Conservation (phyloP, 1,140 invertebrate genomes). For the Cydia strobilella region DNA sequence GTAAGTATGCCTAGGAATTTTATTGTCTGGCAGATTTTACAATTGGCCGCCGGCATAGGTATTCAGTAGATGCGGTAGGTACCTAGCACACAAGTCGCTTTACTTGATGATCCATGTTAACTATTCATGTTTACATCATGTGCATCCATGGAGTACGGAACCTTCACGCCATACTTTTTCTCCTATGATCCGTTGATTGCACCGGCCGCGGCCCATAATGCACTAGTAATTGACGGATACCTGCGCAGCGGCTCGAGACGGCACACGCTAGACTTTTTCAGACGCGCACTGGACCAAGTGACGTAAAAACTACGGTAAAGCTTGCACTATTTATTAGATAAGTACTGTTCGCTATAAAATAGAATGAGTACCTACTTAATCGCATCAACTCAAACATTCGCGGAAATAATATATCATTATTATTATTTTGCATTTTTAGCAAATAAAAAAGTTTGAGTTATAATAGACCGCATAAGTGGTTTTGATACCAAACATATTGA, state of each 20-base stretch:
- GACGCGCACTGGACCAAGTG: conserved; percentile 17
- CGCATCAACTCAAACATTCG: background rate
- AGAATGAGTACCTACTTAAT: background rate
- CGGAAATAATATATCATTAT: background rate
- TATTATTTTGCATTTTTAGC: too few species aligned
- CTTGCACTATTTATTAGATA: conserved; percentile 16
- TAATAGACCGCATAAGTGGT: too few species aligned
- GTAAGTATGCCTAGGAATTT: too few species aligned
- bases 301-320: conserved; percentile 20
- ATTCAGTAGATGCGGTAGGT: too few species aligned
- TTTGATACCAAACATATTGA: too few species aligned
- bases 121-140: background rate
- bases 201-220: conserved; percentile 5
- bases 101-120: too few species aligned
- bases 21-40: too few species aligned
- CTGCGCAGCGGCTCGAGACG: conserved; percentile 8
- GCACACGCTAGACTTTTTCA: conserved; percentile 20
- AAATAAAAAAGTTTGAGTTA: too few species aligned
- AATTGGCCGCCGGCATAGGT: too few species aligned
- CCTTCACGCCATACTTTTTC: background rate
- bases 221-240: conserved; percentile 18
- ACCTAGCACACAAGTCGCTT: too few species aligned
- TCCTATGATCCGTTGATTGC: conserved; percentile 13
- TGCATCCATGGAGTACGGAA: background rate
- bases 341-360: background rate